Evolutionary conservation across 2,797 vertebrate genomes (phyloP).

Genomic region (Sebastes baramenuke): DNA sequence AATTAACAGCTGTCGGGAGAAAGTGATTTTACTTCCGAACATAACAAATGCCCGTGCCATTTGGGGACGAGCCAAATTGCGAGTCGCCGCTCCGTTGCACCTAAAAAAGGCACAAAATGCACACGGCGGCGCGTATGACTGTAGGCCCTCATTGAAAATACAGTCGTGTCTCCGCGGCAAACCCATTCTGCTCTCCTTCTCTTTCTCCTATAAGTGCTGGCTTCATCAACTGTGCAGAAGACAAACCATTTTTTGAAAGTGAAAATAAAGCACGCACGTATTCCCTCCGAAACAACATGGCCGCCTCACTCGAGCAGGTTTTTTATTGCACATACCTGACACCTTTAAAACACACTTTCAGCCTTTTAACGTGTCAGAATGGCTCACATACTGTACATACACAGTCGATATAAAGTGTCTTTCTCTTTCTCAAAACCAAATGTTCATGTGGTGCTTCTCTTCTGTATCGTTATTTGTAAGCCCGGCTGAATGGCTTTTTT

Average conservation of each 20-base stretch:
- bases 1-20: constrained; percentile 53
- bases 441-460: constrained; percentile 20
- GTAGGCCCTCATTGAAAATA: constrained; percentile 63
- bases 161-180: constrained; percentile 54
- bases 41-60: constrained; percentile 46
- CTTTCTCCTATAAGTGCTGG: not conserved
- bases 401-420: not conserved
- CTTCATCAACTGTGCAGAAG: constrained; percentile 14
- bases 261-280: not conserved
- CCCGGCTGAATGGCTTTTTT: constrained; percentile 55
- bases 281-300: constrained; percentile 29
- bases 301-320: not conserved
- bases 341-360: not conserved
- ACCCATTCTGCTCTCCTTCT: constrained; percentile 22
- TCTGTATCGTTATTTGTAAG: constrained; percentile 37
- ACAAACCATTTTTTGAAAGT: constrained; percentile 5
- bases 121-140: constrained; percentile 37
- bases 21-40: constrained; percentile 39
- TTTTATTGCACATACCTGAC: constrained; percentile 13
- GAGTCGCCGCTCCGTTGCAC: constrained; percentile 48
- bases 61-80: constrained; percentile 64
- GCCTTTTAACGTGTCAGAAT: not conserved
- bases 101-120: constrained; percentile 54
- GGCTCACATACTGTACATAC: not conserved
- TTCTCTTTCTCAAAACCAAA: constrained; percentile 19